Evolutionary conservation across 2,888 invertebrate species (phyloP).

Genomic region (Erannis defoliaria): DNA sequence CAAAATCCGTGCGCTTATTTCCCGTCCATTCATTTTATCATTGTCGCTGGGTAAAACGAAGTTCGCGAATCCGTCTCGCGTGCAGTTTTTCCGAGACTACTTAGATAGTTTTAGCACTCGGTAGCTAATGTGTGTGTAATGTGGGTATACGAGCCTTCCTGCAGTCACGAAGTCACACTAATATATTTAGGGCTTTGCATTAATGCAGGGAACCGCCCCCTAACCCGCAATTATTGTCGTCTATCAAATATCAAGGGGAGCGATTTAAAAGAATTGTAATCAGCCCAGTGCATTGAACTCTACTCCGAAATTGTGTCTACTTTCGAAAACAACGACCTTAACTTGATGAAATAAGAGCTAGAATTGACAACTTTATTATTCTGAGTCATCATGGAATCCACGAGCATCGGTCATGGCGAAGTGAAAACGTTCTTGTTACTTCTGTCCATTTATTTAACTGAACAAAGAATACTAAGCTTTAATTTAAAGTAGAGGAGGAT

Average conservation of each 20-base stretch:
- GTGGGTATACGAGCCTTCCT: too few relatives aligned
- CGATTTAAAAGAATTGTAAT: conserved; percentile 9
- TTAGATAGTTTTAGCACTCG: too few relatives aligned
- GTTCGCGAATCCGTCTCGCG: too few relatives aligned
- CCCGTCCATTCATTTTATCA: too few relatives aligned
- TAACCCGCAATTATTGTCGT: background rate
- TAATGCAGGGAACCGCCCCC: too few relatives aligned
- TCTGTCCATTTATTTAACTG: background rate
- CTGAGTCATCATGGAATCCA: conserved; percentile 21
- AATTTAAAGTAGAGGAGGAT: conserved; percentile 3
- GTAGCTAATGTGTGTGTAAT: too few relatives aligned
- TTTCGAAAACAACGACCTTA: conserved; percentile 9
- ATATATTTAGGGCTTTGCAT: too few relatives aligned
- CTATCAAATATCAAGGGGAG: background rate
- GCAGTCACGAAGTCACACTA: too few relatives aligned
- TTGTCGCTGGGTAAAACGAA: too few relatives aligned
- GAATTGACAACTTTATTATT: conserved; percentile 6
- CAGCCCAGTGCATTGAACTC: conserved; percentile 20
- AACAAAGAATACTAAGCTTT: conserved; percentile 5
- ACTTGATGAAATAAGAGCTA: conserved; percentile 1
- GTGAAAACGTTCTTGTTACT: conserved; percentile 16
- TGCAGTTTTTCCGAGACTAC: too few relatives aligned
- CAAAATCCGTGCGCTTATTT: too few relatives aligned
- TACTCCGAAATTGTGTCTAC: background rate
- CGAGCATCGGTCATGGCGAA: conserved; percentile 12